Conservation (phyloP, 30 jellyfish, hydroid and myxozoan species). For the Hydractinia echinata region DNA sequence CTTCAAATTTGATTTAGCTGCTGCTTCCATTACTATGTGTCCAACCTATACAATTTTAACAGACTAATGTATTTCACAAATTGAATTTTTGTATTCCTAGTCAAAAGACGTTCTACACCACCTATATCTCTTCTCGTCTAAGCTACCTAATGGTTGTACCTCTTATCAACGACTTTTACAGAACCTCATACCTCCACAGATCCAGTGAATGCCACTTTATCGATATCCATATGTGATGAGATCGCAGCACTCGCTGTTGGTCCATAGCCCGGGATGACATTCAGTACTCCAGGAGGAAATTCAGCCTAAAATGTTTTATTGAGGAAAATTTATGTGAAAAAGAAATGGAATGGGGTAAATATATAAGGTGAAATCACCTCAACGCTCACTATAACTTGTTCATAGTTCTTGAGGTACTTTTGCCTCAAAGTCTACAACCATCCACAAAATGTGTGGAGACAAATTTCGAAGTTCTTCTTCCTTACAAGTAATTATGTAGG, state of each 20-base stretch:
- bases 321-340: no score
- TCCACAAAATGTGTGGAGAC: no score
- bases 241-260: conserved; percentile 99
- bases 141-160: neutral
- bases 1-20: conserved; percentile 88
- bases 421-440: no score
- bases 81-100: neutral
- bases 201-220: conserved; percentile 94
- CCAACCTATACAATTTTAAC: conserved; percentile 56
- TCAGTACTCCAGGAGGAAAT: conserved; percentile 96
- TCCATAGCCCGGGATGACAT: conserved; percentile 91
- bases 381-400: no score
- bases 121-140: neutral
- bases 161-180: neutral
- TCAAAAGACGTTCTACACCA: neutral
- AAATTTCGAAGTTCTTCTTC: no score
- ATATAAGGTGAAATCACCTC: no score
- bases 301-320: conserved; percentile 84
- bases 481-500: no score
- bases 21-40: conserved; percentile 85
- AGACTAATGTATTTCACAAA: neutral
- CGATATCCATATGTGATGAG: conserved; percentile 74
- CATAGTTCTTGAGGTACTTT: no score
- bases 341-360: no score
- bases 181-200: conserved; percentile 62